These are phyloP conservation scores for Peromyscus aztecus DNA, from an alignment of 2,797 vertebrate genomes.

Conservation along the genomic window DNA sequence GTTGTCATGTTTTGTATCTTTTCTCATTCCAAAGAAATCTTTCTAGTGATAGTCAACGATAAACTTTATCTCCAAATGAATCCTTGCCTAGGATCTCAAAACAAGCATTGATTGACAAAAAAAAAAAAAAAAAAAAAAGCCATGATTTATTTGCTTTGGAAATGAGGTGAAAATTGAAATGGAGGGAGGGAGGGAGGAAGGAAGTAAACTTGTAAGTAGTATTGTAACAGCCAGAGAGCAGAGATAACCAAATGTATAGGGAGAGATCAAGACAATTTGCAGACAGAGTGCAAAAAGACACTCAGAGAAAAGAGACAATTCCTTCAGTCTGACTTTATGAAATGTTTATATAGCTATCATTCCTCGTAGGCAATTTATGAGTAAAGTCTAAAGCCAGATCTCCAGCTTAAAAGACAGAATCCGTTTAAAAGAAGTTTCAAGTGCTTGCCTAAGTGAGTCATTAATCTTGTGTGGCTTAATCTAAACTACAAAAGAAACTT, in stretches of 20 bases:
- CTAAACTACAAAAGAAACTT: conserved; percentile 74
- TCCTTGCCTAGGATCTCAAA: background rate
- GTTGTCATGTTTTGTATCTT: background rate
- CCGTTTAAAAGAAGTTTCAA: conserved; percentile 53
- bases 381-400: background rate
- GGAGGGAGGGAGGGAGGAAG: background rate
- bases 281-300: background rate
- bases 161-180: background rate
- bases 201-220: background rate
- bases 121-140: too few species aligned
- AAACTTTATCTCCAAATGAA: background rate
- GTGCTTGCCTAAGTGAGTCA: conserved; percentile 53
- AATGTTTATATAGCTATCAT: conserved; percentile 49
- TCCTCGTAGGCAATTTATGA: conserved; percentile 56
- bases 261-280: background rate
- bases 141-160: background rate
- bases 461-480: conserved; percentile 77
- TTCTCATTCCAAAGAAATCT: background rate
- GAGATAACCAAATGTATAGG: background rate
- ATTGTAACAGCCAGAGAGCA: background rate
- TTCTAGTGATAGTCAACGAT: background rate
- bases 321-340: conserved; percentile 36
- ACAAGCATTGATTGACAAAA: background rate
- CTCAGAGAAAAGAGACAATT: background rate
- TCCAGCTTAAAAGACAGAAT: conserved; percentile 20